Conservation (phyloP, 2,888 invertebrate species). For the Neelides folsomi region DNA sequence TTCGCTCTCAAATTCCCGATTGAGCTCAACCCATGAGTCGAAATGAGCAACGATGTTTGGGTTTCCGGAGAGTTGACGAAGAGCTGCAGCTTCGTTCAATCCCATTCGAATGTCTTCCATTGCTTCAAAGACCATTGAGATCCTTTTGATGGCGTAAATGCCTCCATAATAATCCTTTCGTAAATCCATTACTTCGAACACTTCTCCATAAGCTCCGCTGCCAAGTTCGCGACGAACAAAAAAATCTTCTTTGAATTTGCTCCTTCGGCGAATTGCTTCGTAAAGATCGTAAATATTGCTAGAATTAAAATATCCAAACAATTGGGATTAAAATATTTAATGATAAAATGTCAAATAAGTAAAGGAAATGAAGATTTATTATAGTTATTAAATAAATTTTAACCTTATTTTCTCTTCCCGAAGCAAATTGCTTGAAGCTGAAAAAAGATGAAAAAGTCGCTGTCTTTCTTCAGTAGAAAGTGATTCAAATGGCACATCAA, state of each 20-base stretch:
- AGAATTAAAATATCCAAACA: neutral
- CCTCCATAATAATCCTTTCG: neutral
- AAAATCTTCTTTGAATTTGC: conserved; percentile 21
- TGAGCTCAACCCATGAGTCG: conserved; percentile 26
- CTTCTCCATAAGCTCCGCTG: conserved; percentile 25
- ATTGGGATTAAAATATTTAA: neutral
- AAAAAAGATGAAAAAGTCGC: conserved; percentile 17
- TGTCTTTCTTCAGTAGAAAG: conserved; percentile 13
- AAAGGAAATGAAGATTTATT: neutral
- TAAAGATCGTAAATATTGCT: conserved; percentile 25
- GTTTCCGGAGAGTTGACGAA: conserved; percentile 18
- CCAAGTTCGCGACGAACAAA: conserved; percentile 11
- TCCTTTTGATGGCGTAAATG: conserved; percentile 20
- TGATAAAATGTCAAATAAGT: neutral
- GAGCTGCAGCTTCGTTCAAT: conserved; percentile 23
- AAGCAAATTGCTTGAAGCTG: conserved; percentile 15
- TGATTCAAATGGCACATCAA: conserved; percentile 15
- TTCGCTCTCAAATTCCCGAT: neutral
- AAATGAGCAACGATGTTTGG: conserved; percentile 18
- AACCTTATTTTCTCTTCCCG: conserved; percentile 9
- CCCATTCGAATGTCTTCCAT: conserved; percentile 20
- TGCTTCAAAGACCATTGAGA: conserved; percentile 13
- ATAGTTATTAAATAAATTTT: neutral
- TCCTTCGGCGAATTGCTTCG: conserved; percentile 16
- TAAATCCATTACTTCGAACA: conserved; percentile 13